Evolutionary conservation across 2,888 invertebrate species (phyloP), one percentile per base, ranked within the genome.

Genomic region (Eilema griseolum): DNA sequence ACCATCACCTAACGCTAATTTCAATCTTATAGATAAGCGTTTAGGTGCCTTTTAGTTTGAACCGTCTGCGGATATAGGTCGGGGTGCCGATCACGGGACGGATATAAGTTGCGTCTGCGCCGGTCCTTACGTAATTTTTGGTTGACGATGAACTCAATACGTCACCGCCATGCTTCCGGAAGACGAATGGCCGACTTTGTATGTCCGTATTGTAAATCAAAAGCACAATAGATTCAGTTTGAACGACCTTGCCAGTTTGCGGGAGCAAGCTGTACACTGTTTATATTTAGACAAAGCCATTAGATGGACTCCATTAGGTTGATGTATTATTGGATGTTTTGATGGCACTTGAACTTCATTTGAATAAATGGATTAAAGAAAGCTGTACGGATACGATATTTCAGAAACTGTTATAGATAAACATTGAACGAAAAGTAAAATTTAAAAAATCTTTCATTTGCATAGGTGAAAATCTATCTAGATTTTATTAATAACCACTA

Each of bases 91-190:
- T 76, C 77, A 74, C 75, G 83, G 82, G 89, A 92, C 92, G 88
- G 88, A 92, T 93, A 92, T 93, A 93, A 91, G 92, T 87, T 86
- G 90, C 91, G 93, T 93, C 93, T 93, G 90, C 89, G 89, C 86
- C 85, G 89, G 85, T 88, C 88, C 90, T 95, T 95, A 93, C 94
- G 94, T 92, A 94, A 95, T 88, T 89, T 89, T 89, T 82, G 86
- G 93, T 90, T 90, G 92, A 92, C 92, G 93, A 89, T 91, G 93
- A 92, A 92, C 94, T 92, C 90, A 88, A 93, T 91, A 94, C 94
- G 93, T 94, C 95, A 94, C 89, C 64, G 75, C 77, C 82, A 81
- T 84, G 88, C 90, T 94, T 94, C 95, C 95, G 94, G 88, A 92
- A 90, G 91, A 93, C 86, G 84, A 89, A 93, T 89, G 85, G 85